Percentiles rank a stretch among this genome's conserved stretches.
These are phyloP conservation scores for Diplolepis rosae DNA, from an alignment of 2,888 invertebrate genomes.

Conservation along the genomic window DNA sequence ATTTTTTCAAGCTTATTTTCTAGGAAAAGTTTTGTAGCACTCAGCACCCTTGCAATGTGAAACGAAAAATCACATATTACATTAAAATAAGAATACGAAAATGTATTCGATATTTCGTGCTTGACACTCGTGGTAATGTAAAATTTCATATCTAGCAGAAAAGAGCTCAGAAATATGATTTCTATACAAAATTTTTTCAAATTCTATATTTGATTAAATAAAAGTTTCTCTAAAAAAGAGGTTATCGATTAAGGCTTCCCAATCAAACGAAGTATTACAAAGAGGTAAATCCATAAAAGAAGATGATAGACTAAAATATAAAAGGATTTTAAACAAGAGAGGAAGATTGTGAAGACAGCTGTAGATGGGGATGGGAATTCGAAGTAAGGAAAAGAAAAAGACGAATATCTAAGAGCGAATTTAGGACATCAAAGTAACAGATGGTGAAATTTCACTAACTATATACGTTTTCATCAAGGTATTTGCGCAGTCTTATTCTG, in stretches of 20 bases:
- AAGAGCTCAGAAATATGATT: neutral
- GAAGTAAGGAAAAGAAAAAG: neutral
- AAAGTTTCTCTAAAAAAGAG: neutral
- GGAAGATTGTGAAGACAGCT: neutral
- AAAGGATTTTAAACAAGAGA: neutral
- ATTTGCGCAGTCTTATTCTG: neutral
- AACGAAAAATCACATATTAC: neutral
- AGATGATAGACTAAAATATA: neutral
- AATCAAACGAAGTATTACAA: neutral
- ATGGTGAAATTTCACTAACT: neutral
- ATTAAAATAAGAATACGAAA: neutral
- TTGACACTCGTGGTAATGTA: neutral
- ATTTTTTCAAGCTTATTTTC: neutral
- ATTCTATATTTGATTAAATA: neutral
- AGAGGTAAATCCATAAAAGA: neutral
- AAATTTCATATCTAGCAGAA: neutral
- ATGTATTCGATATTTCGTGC: neutral
- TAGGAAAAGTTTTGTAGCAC: neutral
- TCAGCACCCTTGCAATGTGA: neutral
- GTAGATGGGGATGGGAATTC: neutral
- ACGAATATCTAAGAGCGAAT: neutral
- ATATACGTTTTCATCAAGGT: slow-evolving; percentile 2
- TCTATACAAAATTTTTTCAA: neutral
- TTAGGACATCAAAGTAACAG: slow-evolving; percentile 2
- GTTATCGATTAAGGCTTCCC: neutral